Percentiles rank a stretch among this genome's conserved stretches.
phyloP scores from a whole-genome alignment of 2,113 vertebrate species.

The Tragelaphus scriptus region DNA sequence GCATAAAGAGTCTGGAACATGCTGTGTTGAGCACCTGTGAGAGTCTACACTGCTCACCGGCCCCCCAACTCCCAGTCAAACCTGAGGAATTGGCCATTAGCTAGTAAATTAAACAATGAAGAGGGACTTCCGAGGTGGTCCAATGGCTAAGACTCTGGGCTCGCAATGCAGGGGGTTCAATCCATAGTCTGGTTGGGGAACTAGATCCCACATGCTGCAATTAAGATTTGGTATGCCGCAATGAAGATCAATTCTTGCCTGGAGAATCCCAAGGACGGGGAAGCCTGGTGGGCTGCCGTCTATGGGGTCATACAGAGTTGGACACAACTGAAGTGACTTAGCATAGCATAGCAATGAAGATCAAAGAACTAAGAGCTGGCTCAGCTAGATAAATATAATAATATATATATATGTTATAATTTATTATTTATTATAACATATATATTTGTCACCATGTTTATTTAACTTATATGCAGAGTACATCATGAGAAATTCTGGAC shows the following conservation, averaged over 20 bases:
- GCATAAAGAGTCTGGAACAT: background rate
- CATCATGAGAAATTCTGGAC: too few species aligned
- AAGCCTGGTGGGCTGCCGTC: too few species aligned
- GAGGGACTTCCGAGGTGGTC: background rate
- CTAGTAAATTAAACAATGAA: background rate
- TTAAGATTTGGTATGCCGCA: background rate
- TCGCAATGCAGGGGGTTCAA: background rate
- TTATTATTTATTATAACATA: background rate
- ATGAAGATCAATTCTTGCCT: background rate
- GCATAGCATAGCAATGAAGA: background rate
- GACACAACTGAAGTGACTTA: too few species aligned
- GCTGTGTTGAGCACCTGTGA: background rate
- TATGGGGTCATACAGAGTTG: too few species aligned
- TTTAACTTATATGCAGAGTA: too few species aligned
- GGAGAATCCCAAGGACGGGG: too few species aligned
- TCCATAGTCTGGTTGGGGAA: background rate
- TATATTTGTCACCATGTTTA: too few species aligned
- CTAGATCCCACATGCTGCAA: background rate
- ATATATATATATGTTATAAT: background rate
- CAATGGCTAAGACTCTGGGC: background rate
- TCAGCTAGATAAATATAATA: background rate
- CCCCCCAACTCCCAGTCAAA: background rate
- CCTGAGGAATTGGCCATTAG: background rate
- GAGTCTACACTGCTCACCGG: background rate
- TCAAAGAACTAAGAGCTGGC: background rate